A percentile compares a stretch with the other conserved stretches of the same genome.
Evolutionary conservation across 2,113 vertebrate species (phyloP).

Genomic region (Sylvietta virens): DNA sequence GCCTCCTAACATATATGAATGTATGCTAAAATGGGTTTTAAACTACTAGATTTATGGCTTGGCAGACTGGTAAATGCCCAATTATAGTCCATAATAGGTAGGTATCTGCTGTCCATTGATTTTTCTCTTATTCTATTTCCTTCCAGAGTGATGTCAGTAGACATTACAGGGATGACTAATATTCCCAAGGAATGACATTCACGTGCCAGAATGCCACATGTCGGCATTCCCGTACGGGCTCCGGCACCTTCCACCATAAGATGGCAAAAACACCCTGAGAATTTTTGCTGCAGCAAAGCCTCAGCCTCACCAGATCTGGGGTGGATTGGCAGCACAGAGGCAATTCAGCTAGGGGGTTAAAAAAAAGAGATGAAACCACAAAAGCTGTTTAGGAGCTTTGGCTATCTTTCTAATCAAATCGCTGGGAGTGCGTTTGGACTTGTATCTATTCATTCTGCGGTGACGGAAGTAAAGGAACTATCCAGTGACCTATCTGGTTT

Average conservation of each 20-base stretch:
- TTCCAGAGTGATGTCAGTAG: constrained; percentile 65
- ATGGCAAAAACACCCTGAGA: not conserved
- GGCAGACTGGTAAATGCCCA: constrained; percentile 54
- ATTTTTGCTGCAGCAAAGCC: not conserved
- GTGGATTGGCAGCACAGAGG: not conserved
- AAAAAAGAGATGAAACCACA: constrained; percentile 34
- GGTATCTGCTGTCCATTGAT: constrained; percentile 66
- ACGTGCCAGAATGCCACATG: constrained; percentile 40
- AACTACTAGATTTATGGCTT: constrained; percentile 61
- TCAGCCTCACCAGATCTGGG: not conserved
- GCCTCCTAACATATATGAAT: constrained; percentile 58
- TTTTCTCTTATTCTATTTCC: constrained; percentile 61
- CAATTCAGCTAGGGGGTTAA: not conserved
- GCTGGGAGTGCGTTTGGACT: constrained; percentile 52
- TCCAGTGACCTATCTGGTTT: constrained; percentile 62
- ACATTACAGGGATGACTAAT: constrained; percentile 39
- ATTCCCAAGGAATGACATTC: constrained; percentile 38
- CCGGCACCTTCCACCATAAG: not conserved
- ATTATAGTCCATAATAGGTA: constrained; percentile 67
- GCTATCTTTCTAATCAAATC: constrained; percentile 54
- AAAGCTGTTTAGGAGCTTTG: constrained; percentile 26
- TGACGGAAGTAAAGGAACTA: constrained; percentile 65
- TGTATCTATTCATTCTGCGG: constrained; percentile 62
- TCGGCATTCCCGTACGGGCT: not conserved
- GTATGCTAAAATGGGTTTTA: constrained; percentile 61